Conservation (phyloP, 2,113 vertebrate species). For the Raja brachyura region DNA sequence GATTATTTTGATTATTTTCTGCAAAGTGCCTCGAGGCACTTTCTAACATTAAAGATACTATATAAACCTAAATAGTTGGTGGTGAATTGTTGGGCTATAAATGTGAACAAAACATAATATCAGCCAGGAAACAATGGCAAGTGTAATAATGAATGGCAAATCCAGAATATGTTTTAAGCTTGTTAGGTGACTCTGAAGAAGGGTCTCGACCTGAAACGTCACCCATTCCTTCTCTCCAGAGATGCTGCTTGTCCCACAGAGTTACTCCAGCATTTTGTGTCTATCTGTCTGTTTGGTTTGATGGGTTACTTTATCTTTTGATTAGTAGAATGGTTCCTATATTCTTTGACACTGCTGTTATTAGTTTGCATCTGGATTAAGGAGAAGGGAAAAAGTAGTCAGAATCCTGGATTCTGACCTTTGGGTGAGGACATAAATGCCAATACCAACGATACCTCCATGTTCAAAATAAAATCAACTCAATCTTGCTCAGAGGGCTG, state of each 20-base stretch:
- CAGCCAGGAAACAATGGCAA: background rate
- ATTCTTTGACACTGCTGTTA: background rate
- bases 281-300: background rate
- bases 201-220: too few species aligned
- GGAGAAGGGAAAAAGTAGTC: background rate
- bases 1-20: too few species aligned
- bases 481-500: background rate
- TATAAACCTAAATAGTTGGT: background rate
- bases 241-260: too few species aligned
- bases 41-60: background rate
- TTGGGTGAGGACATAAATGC: background rate
- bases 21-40: background rate
- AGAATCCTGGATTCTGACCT: background rate
- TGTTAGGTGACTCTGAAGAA: background rate
- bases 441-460: background rate
- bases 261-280: too few species aligned
- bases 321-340: background rate
- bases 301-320: background rate
- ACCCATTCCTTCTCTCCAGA: too few species aligned
- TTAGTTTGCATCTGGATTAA: background rate
- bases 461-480: background rate
- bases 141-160: background rate
- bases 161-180: too few species aligned
- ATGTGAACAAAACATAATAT: background rate
- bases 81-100: background rate